Conservation (phyloP, 2,888 invertebrate genomes). For the Cheiracanthium punctorium region DNA sequence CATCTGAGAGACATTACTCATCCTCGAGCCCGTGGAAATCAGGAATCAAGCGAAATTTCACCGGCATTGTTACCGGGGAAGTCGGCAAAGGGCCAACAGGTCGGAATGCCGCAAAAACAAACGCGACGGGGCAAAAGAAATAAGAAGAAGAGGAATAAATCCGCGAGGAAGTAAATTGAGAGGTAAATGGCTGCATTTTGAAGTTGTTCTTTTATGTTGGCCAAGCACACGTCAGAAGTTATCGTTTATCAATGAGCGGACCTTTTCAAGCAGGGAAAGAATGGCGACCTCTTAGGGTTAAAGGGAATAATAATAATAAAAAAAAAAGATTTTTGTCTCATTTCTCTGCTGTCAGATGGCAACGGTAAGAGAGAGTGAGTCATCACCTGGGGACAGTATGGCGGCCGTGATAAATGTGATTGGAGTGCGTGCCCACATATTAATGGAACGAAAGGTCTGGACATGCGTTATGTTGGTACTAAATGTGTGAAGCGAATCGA, state of each 20-base stretch:
- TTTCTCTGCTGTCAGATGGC: constrained; percentile 64
- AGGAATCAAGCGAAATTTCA: constrained; percentile 8
- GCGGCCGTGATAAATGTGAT: constrained; percentile 18
- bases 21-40: not conserved
- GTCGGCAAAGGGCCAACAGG: constrained; percentile 38
- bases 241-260: constrained; percentile 63
- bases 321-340: constrained; percentile 51
- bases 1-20: not conserved
- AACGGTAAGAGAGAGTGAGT: constrained; percentile 56
- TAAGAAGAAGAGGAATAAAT: not conserved
- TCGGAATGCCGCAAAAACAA: constrained; percentile 57
- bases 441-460: not conserved
- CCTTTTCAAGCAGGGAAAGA: constrained; percentile 33
- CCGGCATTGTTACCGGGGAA: constrained; percentile 6
- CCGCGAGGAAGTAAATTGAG: constrained; percentile 46
- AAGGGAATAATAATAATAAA: too few species aligned
- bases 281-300: constrained; percentile 51
- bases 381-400: constrained; percentile 51
- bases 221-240: constrained; percentile 61
- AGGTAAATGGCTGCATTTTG: constrained; percentile 56
- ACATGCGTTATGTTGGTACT: not conserved
- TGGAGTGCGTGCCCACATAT: not conserved
- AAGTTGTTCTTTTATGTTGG: constrained; percentile 53
- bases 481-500: constrained; percentile 9
- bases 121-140: constrained; percentile 8